Evolutionary conservation across 2,113 vertebrate genomes (phyloP), one percentile per base, ranked within the genome.

Genomic region (Paradoxurus hermaphroditus): DNA sequence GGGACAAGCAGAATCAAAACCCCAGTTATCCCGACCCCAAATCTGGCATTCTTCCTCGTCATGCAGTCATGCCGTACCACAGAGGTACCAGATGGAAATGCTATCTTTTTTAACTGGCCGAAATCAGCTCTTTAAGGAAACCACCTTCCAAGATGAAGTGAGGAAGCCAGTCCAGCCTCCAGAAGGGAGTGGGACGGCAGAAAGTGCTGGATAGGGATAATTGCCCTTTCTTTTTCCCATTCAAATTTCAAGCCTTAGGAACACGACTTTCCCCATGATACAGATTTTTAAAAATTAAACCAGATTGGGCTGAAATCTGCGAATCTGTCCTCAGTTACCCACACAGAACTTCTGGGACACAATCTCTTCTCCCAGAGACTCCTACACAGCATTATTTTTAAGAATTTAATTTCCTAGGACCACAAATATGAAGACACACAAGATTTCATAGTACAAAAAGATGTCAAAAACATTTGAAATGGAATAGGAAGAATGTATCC

Each of bases 361-460:
- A 94, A 53, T 96, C 94, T 89, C 95, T 95, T 93, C 67, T 97
- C 82, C 21, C 65, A 95, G 93, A 94, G 73, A 97, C 95, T 97
- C 97, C 98, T 88, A 98, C 97, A 86, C 96, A 95, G 70, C 77
- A 96, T 97, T 97, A 96, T 98, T 98, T 98, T 97, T 97, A 96
- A 96, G 77, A 93, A 92, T 96, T 95, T 94, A n/a, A 97, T 97
- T 98, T 94, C 73, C 77, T 94, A 96, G 72, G 90, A 93, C 83
- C 81, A 85, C 36, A 92, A 46, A 95, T 95, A 84, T 77, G 77
- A 98, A 96, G 92, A 98, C 65, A 77, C 77, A 82, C 75, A 91
- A 86, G 51, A 85, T 93, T 97, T 84, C 56, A 62, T 87, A 86
- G 94, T 90, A 96, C 67, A 91, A 73, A 97, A 70, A 81, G 49